Evolutionary conservation across 2,888 invertebrate genomes (phyloP).

Genomic region (Diabrotica balteata): DNA sequence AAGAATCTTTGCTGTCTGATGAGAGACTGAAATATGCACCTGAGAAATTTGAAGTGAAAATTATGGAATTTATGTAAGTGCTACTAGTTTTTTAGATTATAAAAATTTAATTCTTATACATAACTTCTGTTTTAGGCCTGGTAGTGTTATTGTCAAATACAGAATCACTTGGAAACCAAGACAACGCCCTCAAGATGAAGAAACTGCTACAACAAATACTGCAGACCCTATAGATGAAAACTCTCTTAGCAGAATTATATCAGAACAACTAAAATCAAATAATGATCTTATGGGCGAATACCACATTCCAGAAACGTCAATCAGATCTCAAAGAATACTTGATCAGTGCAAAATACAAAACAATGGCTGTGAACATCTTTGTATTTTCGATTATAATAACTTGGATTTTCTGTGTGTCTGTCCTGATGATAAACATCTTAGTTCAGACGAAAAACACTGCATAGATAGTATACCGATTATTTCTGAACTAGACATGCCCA

Average conservation of each 20-base stretch:
- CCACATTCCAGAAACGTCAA: slow-evolving; percentile 62
- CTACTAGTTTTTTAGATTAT: no score
- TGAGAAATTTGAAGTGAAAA: slow-evolving; percentile 67
- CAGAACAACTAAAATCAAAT: slow-evolving; percentile 61
- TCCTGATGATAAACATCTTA: slow-evolving; percentile 65
- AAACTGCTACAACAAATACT: slow-evolving; percentile 32
- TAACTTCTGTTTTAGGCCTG: slow-evolving; percentile 63
- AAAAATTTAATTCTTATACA: no score
- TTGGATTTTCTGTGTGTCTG: slow-evolving; percentile 74
- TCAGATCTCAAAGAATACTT: slow-evolving; percentile 66
- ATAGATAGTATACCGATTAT: slow-evolving; percentile 52
- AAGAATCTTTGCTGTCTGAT: slow-evolving; percentile 65
- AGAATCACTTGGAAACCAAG: slow-evolving; percentile 72
- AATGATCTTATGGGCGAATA: slow-evolving; percentile 62
- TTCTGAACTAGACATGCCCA: slow-evolving; percentile 45
- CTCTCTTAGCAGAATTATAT: slow-evolving; percentile 48
- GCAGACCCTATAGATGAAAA: slow-evolving; percentile 62
- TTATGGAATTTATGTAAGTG: slow-evolving; percentile 67
- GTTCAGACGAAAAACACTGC: slow-evolving; percentile 61
- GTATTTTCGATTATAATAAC: slow-evolving; percentile 69
- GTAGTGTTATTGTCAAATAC: slow-evolving; percentile 71
- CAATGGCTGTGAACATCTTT: slow-evolving; percentile 71
- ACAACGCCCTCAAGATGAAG: slow-evolving; percentile 58
- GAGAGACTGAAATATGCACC: slow-evolving; percentile 64
- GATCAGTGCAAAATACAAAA: slow-evolving; percentile 73